Evolutionary conservation across 1,140 invertebrate species (phyloP).

Genomic region (Scaptomyza pallida): DNA sequence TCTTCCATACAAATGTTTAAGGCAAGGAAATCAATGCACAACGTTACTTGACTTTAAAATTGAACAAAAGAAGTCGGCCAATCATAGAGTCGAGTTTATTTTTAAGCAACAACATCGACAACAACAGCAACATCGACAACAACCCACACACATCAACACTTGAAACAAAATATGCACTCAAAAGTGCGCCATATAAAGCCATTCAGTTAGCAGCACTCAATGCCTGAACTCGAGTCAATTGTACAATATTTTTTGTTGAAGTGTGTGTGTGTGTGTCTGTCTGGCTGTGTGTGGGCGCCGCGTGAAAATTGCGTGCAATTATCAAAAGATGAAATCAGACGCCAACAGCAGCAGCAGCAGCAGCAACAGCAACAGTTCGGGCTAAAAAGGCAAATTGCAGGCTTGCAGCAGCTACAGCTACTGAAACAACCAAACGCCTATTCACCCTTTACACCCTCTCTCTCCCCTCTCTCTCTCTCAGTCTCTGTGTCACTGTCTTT

Average conservation of each 20-base stretch:
- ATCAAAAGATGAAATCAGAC: constrained; percentile 73
- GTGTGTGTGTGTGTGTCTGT: not conserved
- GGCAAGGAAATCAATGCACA: constrained; percentile 52
- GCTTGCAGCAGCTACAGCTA: constrained; percentile 17
- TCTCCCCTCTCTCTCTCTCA: constrained; percentile 10
- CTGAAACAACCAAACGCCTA: constrained; percentile 18
- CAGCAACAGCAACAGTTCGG: not conserved
- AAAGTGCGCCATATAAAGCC: constrained; percentile 35
- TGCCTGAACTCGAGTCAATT: constrained; percentile 30
- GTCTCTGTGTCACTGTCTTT: not conserved
- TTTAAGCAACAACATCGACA: no score
- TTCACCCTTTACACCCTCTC: constrained; percentile 8
- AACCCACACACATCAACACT: constrained; percentile 15
- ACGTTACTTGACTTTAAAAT: constrained; percentile 53
- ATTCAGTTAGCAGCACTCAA: constrained; percentile 12
- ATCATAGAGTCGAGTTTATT: constrained; percentile 7
- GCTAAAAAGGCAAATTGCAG: constrained; percentile 6
- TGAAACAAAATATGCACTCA: not conserved
- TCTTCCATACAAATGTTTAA: constrained; percentile 62
- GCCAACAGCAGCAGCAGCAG: constrained; percentile 30
- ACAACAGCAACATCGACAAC: no score
- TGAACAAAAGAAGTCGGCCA: constrained; percentile 9
- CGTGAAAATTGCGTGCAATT: constrained; percentile 77
- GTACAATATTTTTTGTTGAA: constrained; percentile 31
- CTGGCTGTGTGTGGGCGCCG: constrained; percentile 49